phyloP scores from a whole-genome alignment of 2,113 vertebrate species.

The Micromys minutus region DNA sequence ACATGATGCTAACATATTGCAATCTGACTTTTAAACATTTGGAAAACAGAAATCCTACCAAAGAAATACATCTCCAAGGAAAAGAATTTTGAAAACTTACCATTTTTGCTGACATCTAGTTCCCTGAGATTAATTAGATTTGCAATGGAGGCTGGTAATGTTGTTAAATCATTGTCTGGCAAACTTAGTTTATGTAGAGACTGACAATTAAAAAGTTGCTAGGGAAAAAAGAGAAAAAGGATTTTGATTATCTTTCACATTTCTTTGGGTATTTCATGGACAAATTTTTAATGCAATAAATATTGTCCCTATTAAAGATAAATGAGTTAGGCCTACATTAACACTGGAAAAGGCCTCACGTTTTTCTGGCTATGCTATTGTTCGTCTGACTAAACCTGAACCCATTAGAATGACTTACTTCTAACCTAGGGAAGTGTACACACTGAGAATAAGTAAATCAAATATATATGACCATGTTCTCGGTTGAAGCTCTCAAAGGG shows the following conservation, averaged over 20 bases:
- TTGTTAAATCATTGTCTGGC: slow-evolving; percentile 97
- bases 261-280: slow-evolving; percentile 36
- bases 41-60: slow-evolving; percentile 45
- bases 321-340: slow-evolving; percentile 33
- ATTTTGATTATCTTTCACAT: slow-evolving; percentile 60
- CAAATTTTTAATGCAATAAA: slow-evolving; percentile 19
- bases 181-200: slow-evolving; percentile 97
- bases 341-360: background rate
- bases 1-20: slow-evolving; percentile 3
- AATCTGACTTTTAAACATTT: slow-evolving; percentile 50
- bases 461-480: background rate
- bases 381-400: background rate
- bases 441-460: slow-evolving; percentile 9
- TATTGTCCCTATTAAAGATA: slow-evolving; percentile 26
- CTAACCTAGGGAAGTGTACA: background rate
- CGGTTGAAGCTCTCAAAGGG: slow-evolving; percentile 5
- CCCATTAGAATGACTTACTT: slow-evolving; percentile 41
- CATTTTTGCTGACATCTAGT: slow-evolving; percentile 99
- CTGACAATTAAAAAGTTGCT: slow-evolving; percentile 99
- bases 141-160: slow-evolving; percentile 95
- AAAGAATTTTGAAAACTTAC: slow-evolving; percentile 87
- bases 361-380: background rate
- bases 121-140: slow-evolving; percentile 99
- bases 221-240: slow-evolving; percentile 77
- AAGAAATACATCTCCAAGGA: slow-evolving; percentile 44